Conservation (phyloP, 2,888 invertebrate genomes). For the Hyppa rectilinea region DNA sequence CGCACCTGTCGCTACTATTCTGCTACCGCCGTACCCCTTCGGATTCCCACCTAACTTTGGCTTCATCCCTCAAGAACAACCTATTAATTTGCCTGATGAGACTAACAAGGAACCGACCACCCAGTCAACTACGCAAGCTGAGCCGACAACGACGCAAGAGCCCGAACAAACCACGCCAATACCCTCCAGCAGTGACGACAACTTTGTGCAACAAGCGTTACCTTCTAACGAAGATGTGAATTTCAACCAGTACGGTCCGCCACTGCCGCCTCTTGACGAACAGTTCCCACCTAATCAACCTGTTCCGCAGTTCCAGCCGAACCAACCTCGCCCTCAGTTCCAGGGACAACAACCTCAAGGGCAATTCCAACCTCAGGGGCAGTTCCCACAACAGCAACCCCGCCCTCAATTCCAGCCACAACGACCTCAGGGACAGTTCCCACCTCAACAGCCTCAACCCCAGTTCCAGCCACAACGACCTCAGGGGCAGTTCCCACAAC, state of each 20-base stretch:
- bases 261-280: slow-evolving; percentile 34
- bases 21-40: slow-evolving; percentile 86
- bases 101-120: slow-evolving; percentile 78
- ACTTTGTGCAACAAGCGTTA: slow-evolving; percentile 79
- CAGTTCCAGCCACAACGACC: slow-evolving; percentile 40
- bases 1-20: slow-evolving; percentile 85
- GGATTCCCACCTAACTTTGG: slow-evolving; percentile 82
- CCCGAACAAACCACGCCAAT: slow-evolving; percentile 79
- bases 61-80: slow-evolving; percentile 76
- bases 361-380: slow-evolving; percentile 32
- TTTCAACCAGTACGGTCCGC: slow-evolving; percentile 77
- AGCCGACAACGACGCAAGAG: slow-evolving; percentile 73
- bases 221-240: slow-evolving; percentile 83
- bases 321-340: slow-evolving; percentile 50
- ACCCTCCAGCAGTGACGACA: slow-evolving; percentile 81
- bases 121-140: slow-evolving; percentile 73
- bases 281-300: slow-evolving; percentile 55
- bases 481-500: slow-evolving; percentile 47
- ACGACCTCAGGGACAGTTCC: slow-evolving; percentile 45
- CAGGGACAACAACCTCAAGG: slow-evolving; percentile 36
- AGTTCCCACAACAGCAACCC: slow-evolving; percentile 14
- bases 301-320: slow-evolving; percentile 50
- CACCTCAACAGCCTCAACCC: slow-evolving; percentile 40
- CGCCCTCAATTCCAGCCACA: slow-evolving; percentile 21
- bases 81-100: slow-evolving; percentile 74